phyloP scores from a whole-genome alignment of 2,888 invertebrate genomes.

The Ophonus ardosiacus region DNA sequence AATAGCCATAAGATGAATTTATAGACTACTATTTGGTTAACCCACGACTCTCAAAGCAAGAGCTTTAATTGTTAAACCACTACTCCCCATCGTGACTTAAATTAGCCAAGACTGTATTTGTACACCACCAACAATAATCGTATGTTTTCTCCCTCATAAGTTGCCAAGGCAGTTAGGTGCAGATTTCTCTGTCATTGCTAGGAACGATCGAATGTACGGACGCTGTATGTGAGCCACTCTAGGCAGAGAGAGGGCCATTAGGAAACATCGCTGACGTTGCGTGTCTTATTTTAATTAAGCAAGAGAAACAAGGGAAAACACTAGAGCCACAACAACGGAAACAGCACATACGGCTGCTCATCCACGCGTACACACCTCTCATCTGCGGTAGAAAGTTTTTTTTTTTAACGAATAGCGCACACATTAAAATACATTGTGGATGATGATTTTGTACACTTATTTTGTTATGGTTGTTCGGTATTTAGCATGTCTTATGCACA shows the following conservation, averaged over 20 bases:
- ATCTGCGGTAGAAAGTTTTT: too few relatives aligned
- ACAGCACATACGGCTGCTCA: constrained; percentile 6
- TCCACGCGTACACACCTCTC: neutral
- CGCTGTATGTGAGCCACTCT: neutral
- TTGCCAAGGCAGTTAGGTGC: neutral
- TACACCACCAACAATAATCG: neutral
- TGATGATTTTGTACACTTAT: too few relatives aligned
- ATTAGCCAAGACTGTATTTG: neutral
- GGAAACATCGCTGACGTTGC: constrained; percentile 48
- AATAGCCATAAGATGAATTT: too few relatives aligned
- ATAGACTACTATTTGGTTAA: too few relatives aligned
- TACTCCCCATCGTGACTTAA: neutral
- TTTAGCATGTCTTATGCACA: too few relatives aligned
- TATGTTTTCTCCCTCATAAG: neutral
- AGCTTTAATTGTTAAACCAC: neutral
- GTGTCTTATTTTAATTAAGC: constrained; percentile 59
- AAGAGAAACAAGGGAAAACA: constrained; percentile 37
- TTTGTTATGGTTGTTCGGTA: too few relatives aligned
- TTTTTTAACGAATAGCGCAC: too few relatives aligned
- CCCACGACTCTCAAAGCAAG: neutral
- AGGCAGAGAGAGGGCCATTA: constrained; percentile 45
- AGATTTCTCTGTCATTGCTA: neutral
- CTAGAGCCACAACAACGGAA: constrained; percentile 29
- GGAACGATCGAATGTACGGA: neutral
- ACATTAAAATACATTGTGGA: too few relatives aligned